Evolutionary conservation across 1,140 invertebrate species (phyloP).

Genomic region (Halesus radiatus): DNA sequence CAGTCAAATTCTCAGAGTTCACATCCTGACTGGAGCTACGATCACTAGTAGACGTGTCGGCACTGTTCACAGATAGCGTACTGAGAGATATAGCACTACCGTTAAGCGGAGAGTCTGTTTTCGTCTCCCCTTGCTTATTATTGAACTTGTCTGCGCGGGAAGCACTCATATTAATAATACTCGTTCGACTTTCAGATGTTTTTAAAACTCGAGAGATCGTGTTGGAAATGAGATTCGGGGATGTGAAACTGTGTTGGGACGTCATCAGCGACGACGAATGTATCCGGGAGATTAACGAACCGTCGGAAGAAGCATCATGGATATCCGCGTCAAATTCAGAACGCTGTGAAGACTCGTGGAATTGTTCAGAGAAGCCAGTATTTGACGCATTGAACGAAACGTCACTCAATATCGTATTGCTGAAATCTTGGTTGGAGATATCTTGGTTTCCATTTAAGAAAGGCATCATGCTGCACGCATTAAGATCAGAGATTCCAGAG

Average conservation of each 20-base stretch:
- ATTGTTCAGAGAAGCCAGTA: slow-evolving; percentile 26
- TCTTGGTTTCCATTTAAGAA: slow-evolving; percentile 34
- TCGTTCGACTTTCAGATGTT: slow-evolving; percentile 64
- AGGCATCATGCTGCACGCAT: slow-evolving; percentile 16
- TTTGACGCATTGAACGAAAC: slow-evolving; percentile 65
- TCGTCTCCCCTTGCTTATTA: slow-evolving; percentile 14
- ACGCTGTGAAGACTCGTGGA: slow-evolving; percentile 1
- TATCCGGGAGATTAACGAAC: slow-evolving; percentile 15
- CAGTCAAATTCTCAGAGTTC: slow-evolving; percentile 68
- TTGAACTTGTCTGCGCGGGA: slow-evolving; percentile 62
- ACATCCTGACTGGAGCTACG: slow-evolving; percentile 68
- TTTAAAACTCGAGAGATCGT: slow-evolving; percentile 37
- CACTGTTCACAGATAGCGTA: slow-evolving; percentile 67
- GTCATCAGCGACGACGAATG: slow-evolving; percentile 36
- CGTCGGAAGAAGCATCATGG: not conserved
- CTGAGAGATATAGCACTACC: slow-evolving; percentile 65
- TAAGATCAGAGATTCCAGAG: slow-evolving; percentile 30
- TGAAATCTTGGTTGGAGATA: slow-evolving; percentile 34
- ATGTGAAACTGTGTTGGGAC: slow-evolving; percentile 35
- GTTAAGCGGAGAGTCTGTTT: slow-evolving; percentile 39
- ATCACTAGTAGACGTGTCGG: slow-evolving; percentile 65
- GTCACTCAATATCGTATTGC: slow-evolving; percentile 62
- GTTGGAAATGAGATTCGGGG: slow-evolving; percentile 44
- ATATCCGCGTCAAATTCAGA: slow-evolving; percentile 16
- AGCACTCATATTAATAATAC: slow-evolving; percentile 66